Evolutionary conservation across 1,140 invertebrate genomes (phyloP), one percentile per base, ranked within the genome.

Genomic region (Magallana gigas): DNA sequence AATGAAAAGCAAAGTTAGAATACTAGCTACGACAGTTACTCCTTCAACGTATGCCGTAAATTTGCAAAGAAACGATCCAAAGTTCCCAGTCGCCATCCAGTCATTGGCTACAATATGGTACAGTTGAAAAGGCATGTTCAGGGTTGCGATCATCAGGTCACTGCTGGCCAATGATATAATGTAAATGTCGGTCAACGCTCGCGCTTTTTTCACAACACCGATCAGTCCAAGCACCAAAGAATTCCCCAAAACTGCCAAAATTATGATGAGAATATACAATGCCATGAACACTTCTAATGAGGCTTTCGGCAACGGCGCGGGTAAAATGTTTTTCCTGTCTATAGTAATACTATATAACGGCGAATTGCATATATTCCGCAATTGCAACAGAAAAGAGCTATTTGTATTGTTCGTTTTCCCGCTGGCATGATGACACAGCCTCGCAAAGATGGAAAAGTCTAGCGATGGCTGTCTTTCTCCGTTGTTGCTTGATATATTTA

Each of bases 181-280:
- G 60, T 94, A 95, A 81, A 93, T 90, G 62, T 95, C 93, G 11
- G 90, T 94, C 11, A 92, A 91, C 16, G 92, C 90, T 84, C 80
- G 87, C 14, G 85, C 91, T 29, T 86, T 92, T 57, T 86, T 85
- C 29, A 76, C 83, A 7, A 84, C 89, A 8, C 85, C 88, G 56
- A 92, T 91, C 8, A 93, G 87, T 7, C 89, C 59, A 9, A 92
- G 88, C 12, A 93, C 91, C 57, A 90, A 56, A 0, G 83, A 29
- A 84, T 93, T 93, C 4, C 90, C 90, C 23, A 92, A n/a, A 23
- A 90, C 85, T 8, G 91, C 91, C n/a, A 91, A 58, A 12, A 88
- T 29, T n/a, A 92, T 92, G 6, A 93, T 89, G 1, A 91, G 11
- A 23, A 87, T 71, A 83, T 89, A 91, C 7, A 91, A 56, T 1